phyloP scores from a whole-genome alignment of 2,797 vertebrate genomes.

The Podarcis lilfordi region DNA sequence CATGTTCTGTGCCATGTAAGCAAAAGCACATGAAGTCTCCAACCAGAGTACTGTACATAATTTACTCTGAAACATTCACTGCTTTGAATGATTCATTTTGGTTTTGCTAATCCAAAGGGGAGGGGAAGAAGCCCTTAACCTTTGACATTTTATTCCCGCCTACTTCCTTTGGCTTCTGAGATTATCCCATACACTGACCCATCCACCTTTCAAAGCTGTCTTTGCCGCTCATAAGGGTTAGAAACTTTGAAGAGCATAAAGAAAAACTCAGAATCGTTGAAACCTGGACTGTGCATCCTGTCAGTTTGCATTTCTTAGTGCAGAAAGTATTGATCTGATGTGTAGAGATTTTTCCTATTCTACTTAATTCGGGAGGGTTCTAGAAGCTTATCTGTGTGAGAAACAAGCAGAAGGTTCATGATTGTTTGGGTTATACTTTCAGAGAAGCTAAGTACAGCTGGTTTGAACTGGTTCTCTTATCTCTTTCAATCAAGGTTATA shows the following conservation, averaged over 20 bases:
- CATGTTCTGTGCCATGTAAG: not conserved
- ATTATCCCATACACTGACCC: not conserved
- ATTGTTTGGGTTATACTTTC: no score
- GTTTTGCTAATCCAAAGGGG: not conserved
- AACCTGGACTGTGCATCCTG: not conserved
- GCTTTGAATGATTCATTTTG: not conserved
- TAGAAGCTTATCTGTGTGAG: no score
- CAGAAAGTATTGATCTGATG: no score
- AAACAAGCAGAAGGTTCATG: no score
- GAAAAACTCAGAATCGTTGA: not conserved
- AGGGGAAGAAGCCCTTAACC: not conserved
- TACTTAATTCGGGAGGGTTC: no score
- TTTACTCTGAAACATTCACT: not conserved
- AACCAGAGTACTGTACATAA: not conserved
- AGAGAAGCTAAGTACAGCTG: no score
- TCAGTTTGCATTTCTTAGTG: no score
- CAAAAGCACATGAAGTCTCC: not conserved
- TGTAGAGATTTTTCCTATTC: no score
- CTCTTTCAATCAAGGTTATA: no score
- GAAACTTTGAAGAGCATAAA: not conserved
- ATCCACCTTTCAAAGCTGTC: not conserved
- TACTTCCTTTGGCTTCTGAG: not conserved
- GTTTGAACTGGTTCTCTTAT: no score
- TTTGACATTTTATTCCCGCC: not conserved
- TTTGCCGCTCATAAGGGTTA: not conserved